Percentiles rank a stretch among this genome's conserved stretches.
Evolutionary conservation across 53 echinoderm and acorn worm genomes (phyloP).

Genomic region (Zoroaster sp.): DNA sequence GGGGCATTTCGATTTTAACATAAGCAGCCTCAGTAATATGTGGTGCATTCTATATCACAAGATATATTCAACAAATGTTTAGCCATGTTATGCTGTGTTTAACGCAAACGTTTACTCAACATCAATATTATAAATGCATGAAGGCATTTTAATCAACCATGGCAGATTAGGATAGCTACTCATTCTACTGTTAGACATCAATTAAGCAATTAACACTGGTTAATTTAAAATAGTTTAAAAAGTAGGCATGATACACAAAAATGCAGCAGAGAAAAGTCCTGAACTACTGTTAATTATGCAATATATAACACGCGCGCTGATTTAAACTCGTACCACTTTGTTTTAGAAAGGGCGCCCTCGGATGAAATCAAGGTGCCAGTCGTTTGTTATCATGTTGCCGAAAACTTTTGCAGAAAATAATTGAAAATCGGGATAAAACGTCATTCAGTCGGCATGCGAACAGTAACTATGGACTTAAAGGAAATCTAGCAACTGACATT

Average conservation of each 20-base stretch:
- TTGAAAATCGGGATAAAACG: neutral
- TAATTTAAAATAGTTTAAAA: too few relatives aligned
- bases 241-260: too few relatives aligned
- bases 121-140: neutral
- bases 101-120: neutral
- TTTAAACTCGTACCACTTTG: too few relatives aligned
- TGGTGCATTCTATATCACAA: neutral
- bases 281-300: too few relatives aligned
- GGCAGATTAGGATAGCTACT: neutral
- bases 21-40: neutral
- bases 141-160: neutral
- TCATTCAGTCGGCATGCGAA: constrained; percentile 31
- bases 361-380: constrained; percentile 40
- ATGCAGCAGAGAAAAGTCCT: too few relatives aligned
- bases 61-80: neutral
- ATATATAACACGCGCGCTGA: too few relatives aligned
- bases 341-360: constrained; percentile 36
- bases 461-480: neutral
- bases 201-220: too few relatives aligned
- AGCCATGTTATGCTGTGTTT: too few relatives aligned
- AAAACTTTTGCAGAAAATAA: constrained; percentile 5
- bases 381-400: constrained; percentile 29
- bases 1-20: too few relatives aligned
- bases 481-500: neutral
- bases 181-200: too few relatives aligned